These are phyloP conservation scores for Elephas maximus DNA, from an alignment of 2,113 vertebrate genomes.

Conservation along the genomic window DNA sequence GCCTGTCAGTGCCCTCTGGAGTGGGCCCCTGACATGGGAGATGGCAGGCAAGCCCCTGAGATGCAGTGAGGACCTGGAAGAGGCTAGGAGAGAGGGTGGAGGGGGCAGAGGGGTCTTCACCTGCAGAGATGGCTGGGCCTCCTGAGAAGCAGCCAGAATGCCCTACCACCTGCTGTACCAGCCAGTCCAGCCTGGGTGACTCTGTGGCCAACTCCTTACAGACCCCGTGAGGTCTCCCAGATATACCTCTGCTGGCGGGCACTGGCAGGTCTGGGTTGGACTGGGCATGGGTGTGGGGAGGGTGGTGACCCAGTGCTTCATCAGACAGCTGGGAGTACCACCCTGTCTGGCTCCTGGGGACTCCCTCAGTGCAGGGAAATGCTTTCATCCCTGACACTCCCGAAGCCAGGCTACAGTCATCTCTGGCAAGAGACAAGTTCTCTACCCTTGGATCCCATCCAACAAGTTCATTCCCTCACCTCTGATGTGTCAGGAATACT, in stretches of 20 bases:
- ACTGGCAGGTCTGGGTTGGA: background rate
- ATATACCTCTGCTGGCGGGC: background rate
- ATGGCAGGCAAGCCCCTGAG: background rate
- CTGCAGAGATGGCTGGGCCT: background rate
- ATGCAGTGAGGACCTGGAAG: background rate
- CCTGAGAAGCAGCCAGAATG: background rate
- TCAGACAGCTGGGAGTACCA: background rate
- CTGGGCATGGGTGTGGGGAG: background rate
- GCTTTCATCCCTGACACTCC: conserved; percentile 54
- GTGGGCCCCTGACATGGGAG: background rate
- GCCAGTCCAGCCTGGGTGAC: background rate
- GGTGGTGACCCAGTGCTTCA: background rate
- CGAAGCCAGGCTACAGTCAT: conserved; percentile 51
- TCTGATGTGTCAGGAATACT: conserved; percentile 41
- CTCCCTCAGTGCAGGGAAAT: background rate
- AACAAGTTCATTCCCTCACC: background rate
- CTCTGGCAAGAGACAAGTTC: conserved; percentile 5
- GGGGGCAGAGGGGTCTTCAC: background rate
- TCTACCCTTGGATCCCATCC: background rate
- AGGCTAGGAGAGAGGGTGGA: background rate
- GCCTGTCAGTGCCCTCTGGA: background rate
- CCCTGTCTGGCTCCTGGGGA: conserved; percentile 23
- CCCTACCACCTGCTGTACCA: background rate
- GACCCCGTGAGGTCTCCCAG: background rate
- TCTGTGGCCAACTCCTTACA: background rate